Base-by-base conservation (phyloP, 1,140 invertebrate species). In the Nixonia krombeini region DNA sequence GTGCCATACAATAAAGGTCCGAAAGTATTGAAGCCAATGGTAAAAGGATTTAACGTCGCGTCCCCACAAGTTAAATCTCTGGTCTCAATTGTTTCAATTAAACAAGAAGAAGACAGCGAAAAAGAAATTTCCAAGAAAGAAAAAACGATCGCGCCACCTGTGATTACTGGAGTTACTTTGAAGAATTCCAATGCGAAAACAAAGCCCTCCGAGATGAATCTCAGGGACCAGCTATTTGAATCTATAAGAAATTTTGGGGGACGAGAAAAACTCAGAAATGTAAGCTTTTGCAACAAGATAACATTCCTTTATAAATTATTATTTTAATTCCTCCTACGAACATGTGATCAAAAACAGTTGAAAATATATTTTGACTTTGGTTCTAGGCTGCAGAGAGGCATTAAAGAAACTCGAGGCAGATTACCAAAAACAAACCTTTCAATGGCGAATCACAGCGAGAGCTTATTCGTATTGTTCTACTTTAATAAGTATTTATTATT, bases 221-320 rank as follows among this genome's bases (percentile, higher is more conserved):
- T 89, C 0, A 85, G 91, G 29, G 88, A 91, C 52, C 85, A 89
- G 64, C 78, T 94, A 4, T 77, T 94, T 67, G 87, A 89, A n/a
- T 90, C 91, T 5, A 94, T 94, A 58, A 82, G 91, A 59, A 89
- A 87, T 70, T 93, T 93, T 69, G 88, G 89, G 0, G 89, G 89
- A 7, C 85, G 85, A 35, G 84, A 85, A 40, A 86, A 85, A 17
- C 77, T 92, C 16, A 87, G 10, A 21, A 83, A 64, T 74, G 87
- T 89, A 68, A 86, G 82, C 69, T 47, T 37, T 3, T 28, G 29
- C n/a, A n/a, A n/a, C n/a, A n/a, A n/a, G n/a, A n/a, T n/a, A n/a
- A n/a, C n/a, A n/a, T n/a, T n/a, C 31, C 4, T 33, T 33, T 33
- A 3, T 33, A 9, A 26, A 26, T 26, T 26, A 9, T 26, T n/a